Evolutionary conservation across 92 coral and sea anemone genomes (phyloP).

Genomic region (Parazoanthus swiftii): DNA sequence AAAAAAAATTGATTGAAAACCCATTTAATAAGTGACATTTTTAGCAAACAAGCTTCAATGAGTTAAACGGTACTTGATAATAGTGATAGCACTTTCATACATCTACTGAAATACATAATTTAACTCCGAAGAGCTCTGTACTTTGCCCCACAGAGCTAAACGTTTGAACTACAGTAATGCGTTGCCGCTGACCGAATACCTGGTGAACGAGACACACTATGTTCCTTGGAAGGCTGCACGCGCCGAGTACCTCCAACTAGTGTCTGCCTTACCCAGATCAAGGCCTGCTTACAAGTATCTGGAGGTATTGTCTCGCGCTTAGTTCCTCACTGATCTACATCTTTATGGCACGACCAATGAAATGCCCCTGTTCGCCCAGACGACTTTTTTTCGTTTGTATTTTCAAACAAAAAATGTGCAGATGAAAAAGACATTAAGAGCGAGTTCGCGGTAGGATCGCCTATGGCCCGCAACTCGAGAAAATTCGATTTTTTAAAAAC

Average conservation of each 20-base stretch:
- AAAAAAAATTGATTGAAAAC: no score
- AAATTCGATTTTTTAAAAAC: no score
- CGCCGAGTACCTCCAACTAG: conserved; percentile 24
- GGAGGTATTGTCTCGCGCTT: conserved; percentile 28
- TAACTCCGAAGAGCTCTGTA: background rate
- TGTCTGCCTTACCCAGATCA: conserved; percentile 36
- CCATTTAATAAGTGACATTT: no score
- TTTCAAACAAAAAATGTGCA: no score
- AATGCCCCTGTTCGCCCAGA: no score
- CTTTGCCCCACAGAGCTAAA: conserved; percentile 40
- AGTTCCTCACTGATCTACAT: no score
- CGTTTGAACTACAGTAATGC: conserved; percentile 53
- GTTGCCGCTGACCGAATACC: conserved; percentile 41
- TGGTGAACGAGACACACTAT: conserved; percentile 55
- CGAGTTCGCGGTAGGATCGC: no score
- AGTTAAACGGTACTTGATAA: background rate
- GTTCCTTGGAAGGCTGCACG: conserved; percentile 67
- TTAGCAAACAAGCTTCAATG: background rate
- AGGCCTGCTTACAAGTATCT: conserved; percentile 61
- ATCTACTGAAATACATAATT: background rate
- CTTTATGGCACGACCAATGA: no score
- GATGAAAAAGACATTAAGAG: no score
- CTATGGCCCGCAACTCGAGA: no score
- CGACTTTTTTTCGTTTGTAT: no score
- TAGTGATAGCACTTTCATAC: background rate